Evolutionary conservation across 2,888 invertebrate genomes (phyloP), one percentile per base, ranked within the genome.

Genomic region (Lithodes maja): DNA sequence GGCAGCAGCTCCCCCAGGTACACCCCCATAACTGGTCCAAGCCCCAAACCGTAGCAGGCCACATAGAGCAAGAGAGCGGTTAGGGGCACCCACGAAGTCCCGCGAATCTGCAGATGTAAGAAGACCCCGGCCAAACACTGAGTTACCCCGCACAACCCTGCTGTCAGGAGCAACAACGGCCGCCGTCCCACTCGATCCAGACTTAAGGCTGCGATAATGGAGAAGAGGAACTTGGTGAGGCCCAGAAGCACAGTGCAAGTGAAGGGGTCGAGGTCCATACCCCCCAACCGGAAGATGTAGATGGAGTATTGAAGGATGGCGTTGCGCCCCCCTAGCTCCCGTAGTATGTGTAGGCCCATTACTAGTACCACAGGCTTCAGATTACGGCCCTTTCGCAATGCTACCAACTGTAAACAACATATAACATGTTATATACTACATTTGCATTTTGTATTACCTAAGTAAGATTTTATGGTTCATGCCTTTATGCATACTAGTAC

Each of bases 131-230:
- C 90, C 15, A 83, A 33, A 15, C 82, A 82, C 85, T 84, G 71
- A 1, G 83, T 71, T n/a, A 89, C 5, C n/a, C 87, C 90, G 61
- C 91, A 90, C 12, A 80, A 75, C 2, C 85, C 52, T 2, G 81
- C 68, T 12, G 90, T 86, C 2, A 50, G 55, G 9, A 90, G 49
- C 68, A 94, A 93, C 1, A 95, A 93, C 12, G 93, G 93, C 12
- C 94, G 93, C 15, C 94, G 92, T 54, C 94, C 94, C 78, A 93
- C 93, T 33, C 92, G 92, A 92, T 94, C 94, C 93, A 94, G 93
- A 33, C 94, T 80, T 0, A 77, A 52, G n/a, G 93, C 93, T 3
- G 93, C 93, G 7, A 93, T 90, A 53, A 93, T 15, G 7, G 87
- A 87, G 71, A 83, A 85, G 33, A 88, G 9, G 2, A 92, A 87